These are phyloP conservation scores for Cochlearius cochlearius DNA, from an alignment of 2,113 vertebrate genomes.

Conservation along the genomic window DNA sequence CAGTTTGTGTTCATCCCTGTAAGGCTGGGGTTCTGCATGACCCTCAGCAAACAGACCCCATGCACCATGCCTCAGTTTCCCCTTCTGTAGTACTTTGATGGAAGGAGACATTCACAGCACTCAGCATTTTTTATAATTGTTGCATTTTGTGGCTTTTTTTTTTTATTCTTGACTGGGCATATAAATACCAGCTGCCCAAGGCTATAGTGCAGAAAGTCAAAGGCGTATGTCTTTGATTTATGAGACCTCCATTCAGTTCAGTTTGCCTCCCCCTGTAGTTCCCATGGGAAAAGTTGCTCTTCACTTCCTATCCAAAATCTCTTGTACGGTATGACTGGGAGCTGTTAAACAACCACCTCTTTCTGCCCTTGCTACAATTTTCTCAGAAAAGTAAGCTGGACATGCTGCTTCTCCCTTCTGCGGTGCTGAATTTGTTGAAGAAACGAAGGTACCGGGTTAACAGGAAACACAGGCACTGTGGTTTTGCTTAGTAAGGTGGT, in stretches of 20 bases:
- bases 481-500: not conserved
- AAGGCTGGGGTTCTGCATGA: not conserved
- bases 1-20: not conserved
- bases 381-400: not conserved
- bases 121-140: not conserved
- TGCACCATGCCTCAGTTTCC: not conserved
- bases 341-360: not conserved
- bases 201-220: not conserved
- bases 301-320: constrained; percentile 8
- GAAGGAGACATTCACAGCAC: not conserved
- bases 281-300: constrained; percentile 34
- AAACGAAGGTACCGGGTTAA: not conserved
- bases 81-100: not conserved
- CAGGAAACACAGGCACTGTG: not conserved
- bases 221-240: constrained; percentile 10
- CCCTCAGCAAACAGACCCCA: not conserved
- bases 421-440: not conserved
- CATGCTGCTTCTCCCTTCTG: not conserved
- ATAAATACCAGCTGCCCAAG: not conserved
- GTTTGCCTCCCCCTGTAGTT: constrained; percentile 5
- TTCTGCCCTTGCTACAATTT: not conserved
- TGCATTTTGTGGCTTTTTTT: not conserved
- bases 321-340: not conserved
- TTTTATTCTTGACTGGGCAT: not conserved
- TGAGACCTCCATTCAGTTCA: not conserved